Evolutionary conservation across 2,888 invertebrate species (phyloP).

Genomic region (Steinernema scapterisci): DNA sequence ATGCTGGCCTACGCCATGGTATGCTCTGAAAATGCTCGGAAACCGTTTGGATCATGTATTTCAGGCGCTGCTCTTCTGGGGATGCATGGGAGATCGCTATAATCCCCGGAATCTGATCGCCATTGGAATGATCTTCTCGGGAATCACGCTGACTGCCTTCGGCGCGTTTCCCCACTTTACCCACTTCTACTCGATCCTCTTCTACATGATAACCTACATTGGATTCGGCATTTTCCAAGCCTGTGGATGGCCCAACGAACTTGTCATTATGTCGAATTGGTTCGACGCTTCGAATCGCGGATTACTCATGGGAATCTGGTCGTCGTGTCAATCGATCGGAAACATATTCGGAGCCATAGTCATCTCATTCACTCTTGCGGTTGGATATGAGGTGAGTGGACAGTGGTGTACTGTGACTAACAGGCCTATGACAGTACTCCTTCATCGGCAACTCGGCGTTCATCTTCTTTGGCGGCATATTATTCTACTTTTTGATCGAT

Average conservation of each 20-base stretch:
- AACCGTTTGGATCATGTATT: constrained; percentile 33
- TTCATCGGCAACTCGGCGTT: constrained; percentile 69
- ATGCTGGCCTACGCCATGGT: constrained; percentile 65
- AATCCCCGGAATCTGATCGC: constrained; percentile 69
- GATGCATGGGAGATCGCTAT: constrained; percentile 70
- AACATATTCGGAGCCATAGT: constrained; percentile 71
- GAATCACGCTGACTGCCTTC: constrained; percentile 69
- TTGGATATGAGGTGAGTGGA: constrained; percentile 70
- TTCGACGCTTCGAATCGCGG: constrained; percentile 70
- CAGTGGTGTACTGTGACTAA: background rate
- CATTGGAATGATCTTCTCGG: constrained; percentile 70
- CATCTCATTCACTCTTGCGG: constrained; percentile 69
- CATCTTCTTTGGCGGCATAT: constrained; percentile 68
- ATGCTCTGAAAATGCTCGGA: background rate
- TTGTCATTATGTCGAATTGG: constrained; percentile 72
- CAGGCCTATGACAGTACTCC: constrained; percentile 67
- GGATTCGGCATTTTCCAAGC: constrained; percentile 71
- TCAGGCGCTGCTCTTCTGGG: constrained; percentile 71
- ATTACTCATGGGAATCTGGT: constrained; percentile 70
- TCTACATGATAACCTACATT: constrained; percentile 69
- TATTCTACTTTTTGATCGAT: constrained; percentile 69
- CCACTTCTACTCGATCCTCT: constrained; percentile 68
- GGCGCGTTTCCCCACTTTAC: constrained; percentile 70
- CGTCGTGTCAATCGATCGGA: constrained; percentile 71
- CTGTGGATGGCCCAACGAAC: constrained; percentile 71